Evolutionary conservation across 2,113 vertebrate genomes (phyloP).

Genomic region (Ellobius talpinus): DNA sequence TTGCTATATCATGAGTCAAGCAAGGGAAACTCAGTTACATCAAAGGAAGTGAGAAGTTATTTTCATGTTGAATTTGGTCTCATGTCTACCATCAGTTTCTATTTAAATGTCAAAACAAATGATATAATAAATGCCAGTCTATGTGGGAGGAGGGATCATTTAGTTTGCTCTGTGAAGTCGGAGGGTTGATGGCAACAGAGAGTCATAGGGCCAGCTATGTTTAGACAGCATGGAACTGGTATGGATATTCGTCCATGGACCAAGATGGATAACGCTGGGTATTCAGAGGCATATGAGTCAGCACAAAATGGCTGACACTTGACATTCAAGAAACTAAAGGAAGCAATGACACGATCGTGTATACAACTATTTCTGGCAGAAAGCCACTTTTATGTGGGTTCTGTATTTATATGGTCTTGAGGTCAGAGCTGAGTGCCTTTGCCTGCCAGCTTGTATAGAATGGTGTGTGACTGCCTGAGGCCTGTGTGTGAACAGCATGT

Average conservation of each 20-base stretch:
- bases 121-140: neutral
- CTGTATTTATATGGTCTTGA: neutral
- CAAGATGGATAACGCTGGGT: neutral
- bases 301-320: neutral
- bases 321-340: neutral
- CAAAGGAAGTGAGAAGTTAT: neutral
- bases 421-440: neutral
- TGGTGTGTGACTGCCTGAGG: neutral
- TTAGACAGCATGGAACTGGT: neutral
- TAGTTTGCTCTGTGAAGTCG: neutral
- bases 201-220: neutral
- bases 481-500: neutral
- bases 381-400: too few relatives aligned
- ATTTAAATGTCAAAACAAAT: conserved; percentile 22
- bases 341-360: neutral
- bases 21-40: neutral
- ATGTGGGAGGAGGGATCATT: neutral
- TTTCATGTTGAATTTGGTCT: neutral
- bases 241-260: neutral
- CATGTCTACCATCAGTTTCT: neutral
- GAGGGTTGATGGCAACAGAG: neutral
- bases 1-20: neutral
- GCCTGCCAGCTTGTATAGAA: neutral
- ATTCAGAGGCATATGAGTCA: neutral
- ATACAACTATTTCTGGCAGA: neutral